Conservation (phyloP, 2,888 invertebrate genomes). For the Antheraea assamensis region DNA sequence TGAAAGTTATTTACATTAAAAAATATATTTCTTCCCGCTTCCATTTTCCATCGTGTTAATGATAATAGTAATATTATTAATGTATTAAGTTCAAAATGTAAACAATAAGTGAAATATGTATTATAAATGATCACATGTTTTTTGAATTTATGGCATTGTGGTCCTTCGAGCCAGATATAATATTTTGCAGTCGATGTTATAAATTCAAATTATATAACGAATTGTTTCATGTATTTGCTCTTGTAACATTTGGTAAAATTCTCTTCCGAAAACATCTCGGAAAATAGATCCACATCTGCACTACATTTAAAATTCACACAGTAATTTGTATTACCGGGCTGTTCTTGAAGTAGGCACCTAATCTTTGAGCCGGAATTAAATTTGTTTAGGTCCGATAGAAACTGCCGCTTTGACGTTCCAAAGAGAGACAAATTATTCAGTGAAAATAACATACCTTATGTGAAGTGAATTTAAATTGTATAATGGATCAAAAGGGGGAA, state of each 20-base stretch:
- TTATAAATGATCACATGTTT: not conserved
- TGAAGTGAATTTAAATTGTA: conserved; percentile 18
- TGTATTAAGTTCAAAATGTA: too few species aligned
- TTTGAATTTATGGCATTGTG: not conserved
- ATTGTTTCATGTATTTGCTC: not conserved
- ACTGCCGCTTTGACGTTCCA: conserved; percentile 19
- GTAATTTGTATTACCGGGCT: conserved; percentile 20
- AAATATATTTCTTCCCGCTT: too few species aligned
- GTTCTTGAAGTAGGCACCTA: conserved; percentile 20
- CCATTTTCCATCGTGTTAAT: too few species aligned
- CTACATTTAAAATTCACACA: conserved; percentile 26
- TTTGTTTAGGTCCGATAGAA: conserved; percentile 26
- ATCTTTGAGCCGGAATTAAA: conserved; percentile 24
- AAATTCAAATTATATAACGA: not conserved
- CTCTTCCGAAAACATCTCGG: not conserved
- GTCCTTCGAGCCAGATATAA: not conserved
- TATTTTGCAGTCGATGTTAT: not conserved
- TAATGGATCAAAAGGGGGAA: not conserved
- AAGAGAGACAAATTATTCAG: conserved; percentile 13
- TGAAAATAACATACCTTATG: conserved; percentile 13
- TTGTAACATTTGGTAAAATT: not conserved
- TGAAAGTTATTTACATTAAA: too few species aligned
- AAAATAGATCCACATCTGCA: conserved; percentile 19
- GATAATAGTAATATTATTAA: too few species aligned
- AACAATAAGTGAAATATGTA: not conserved